Base-by-base conservation (phyloP, 2,113 vertebrate species). In the Chionis minor region DNA sequence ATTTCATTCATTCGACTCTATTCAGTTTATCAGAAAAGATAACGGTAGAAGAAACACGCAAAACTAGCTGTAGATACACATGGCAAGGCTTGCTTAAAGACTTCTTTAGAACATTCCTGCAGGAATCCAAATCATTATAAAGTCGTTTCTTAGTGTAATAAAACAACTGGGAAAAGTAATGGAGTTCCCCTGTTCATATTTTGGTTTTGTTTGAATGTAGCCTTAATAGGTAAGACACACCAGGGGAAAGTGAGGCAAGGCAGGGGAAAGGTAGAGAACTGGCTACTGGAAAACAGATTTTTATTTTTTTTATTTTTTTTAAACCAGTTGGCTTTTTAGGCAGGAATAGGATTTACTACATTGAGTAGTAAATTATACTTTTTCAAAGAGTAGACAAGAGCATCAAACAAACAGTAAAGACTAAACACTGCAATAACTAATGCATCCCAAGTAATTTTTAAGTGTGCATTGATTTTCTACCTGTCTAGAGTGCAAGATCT, bases 101-200 rank as follows among this genome's bases (percentile, higher is more conserved):
- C 24, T 71, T 73, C 32, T 83, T 44, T 70, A 86, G 61, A 58
- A 90, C 63, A 93, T 61, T 94, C 55, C 49, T 86, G 38, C 70
- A 96, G 86, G 72, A 92, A 93, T 79, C 22, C 71, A 88, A 94
- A 94, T 63, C 14, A 62, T 62, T 67, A 72, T n/a, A 35, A 94
- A 94, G 58, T 91, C 5, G 70, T 75, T 88, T 61, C 12, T 40
- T 6, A 8, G 23, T 42, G 17, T 20, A 74, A 59, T 77, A 78
- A 69, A 93, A 86, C 51, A 83, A 80, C 10, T 3, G 7, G 26
- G 15, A 83, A 96, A 70, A 65, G 44, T 27, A 72, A 81, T 4
- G 0, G 44, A 32, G 14, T 8, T 83, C 9, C 74, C 44, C 71
- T 71, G 27, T n/a, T 65, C 35, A 20, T 14, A 27, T 44, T 81